phyloP scores from a whole-genome alignment of 2,113 vertebrate genomes.

The Otus sunia region DNA sequence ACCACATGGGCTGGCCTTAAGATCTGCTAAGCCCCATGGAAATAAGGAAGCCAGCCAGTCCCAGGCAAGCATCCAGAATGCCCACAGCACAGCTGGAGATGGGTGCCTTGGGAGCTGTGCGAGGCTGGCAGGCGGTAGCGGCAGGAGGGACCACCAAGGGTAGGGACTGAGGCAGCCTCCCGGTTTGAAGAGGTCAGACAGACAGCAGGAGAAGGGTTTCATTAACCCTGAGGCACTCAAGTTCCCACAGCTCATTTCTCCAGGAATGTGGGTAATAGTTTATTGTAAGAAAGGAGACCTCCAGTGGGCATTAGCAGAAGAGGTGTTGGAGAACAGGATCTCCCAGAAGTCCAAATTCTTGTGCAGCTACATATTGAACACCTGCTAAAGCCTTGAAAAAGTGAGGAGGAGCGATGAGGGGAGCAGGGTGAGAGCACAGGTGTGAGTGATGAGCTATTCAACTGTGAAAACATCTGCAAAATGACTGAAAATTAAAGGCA shows the following conservation, averaged over 20 bases:
- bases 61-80: neutral
- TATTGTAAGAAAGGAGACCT: neutral
- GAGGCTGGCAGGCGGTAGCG: neutral
- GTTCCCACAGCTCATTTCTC: neutral
- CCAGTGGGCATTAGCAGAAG: neutral
- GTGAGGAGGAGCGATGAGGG: neutral
- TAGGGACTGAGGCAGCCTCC: neutral
- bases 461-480: conserved; percentile 19
- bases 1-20: neutral
- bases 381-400: neutral
- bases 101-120: neutral
- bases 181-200: neutral
- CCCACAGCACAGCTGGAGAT: neutral
- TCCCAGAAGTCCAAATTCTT: conserved; percentile 21
- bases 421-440: neutral
- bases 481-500: neutral
- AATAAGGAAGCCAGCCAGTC: neutral
- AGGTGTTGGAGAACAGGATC: neutral
- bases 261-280: neutral
- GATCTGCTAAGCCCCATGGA: neutral
- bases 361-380: neutral
- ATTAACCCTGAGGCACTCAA: neutral
- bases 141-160: neutral
- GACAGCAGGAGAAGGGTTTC: neutral
- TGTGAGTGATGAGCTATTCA: neutral